Evolutionary conservation across 2,888 invertebrate species (phyloP).

Genomic region (Dorcus hopei): DNA sequence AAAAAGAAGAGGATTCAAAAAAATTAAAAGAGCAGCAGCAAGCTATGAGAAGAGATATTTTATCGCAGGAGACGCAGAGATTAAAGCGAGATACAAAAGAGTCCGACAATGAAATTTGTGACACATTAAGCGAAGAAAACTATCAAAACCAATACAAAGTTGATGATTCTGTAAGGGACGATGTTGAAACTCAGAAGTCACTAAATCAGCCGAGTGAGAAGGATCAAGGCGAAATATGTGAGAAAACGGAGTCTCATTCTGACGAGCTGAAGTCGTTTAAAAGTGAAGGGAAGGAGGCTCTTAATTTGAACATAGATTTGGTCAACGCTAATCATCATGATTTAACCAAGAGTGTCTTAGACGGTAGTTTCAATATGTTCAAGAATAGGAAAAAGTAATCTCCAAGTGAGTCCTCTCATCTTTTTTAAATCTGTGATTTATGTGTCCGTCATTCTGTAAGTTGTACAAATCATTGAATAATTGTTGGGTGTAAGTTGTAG

Average conservation of each 20-base stretch:
- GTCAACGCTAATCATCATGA: too few species aligned
- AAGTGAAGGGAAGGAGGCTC: too few species aligned
- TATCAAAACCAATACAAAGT: constrained; percentile 6
- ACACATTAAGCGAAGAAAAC: constrained; percentile 1
- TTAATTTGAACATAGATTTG: too few species aligned
- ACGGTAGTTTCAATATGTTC: too few species aligned
- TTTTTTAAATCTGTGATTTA: too few species aligned
- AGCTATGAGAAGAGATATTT: constrained; percentile 25
- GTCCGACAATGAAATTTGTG: neutral
- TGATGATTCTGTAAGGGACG: neutral
- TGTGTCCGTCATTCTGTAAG: too few species aligned
- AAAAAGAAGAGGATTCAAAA: constrained; percentile 14
- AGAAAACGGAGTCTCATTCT: neutral
- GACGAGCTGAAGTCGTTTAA: too few species aligned
- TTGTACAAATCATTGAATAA: too few species aligned
- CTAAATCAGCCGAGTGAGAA: neutral
- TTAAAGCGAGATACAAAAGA: constrained; percentile 11
- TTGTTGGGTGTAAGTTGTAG: too few species aligned
- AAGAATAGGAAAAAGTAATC: too few species aligned
- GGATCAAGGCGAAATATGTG: neutral
- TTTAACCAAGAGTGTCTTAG: too few species aligned
- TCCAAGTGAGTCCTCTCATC: too few species aligned
- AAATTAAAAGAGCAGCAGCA: constrained; percentile 12
- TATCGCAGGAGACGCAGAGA: constrained; percentile 12
- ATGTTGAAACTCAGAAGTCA: neutral